A percentile compares a stretch with the other conserved stretches of the same genome.
Evolutionary conservation across 2,113 vertebrate genomes (phyloP).

Genomic region (Miniopterus natalensis): DNA sequence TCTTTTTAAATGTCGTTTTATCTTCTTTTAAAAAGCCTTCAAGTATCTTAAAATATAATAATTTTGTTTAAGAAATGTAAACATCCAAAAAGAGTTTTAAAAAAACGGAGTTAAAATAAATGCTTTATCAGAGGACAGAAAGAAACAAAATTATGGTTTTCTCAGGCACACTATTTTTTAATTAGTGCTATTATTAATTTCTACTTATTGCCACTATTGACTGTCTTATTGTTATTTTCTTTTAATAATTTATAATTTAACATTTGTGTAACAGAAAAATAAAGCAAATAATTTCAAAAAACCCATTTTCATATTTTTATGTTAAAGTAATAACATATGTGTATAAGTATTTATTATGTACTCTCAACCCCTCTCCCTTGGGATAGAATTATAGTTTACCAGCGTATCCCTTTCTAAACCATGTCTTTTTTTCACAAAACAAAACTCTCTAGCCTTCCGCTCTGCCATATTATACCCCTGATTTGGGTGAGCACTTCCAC

Average conservation of each 20-base stretch:
- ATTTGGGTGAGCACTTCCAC: background rate
- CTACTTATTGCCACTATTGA: background rate
- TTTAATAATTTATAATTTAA: background rate
- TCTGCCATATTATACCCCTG: background rate
- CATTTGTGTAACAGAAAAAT: background rate
- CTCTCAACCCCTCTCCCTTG: background rate
- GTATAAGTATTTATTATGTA: background rate
- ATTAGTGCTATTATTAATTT: background rate
- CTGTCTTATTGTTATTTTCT: background rate
- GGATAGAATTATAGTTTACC: background rate
- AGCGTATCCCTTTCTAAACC: background rate
- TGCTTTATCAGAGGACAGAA: background rate
- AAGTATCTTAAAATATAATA: background rate
- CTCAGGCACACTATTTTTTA: background rate
- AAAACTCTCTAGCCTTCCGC: background rate
- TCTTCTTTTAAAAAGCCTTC: background rate
- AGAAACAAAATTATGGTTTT: conserved; percentile 1
- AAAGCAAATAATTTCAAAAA: background rate
- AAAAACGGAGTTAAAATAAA: background rate
- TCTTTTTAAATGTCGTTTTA: background rate
- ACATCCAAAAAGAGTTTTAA: background rate
- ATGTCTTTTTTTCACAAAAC: background rate
- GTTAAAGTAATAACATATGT: background rate
- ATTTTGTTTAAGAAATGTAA: background rate
- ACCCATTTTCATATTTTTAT: background rate